phyloP scores from a whole-genome alignment of 2,113 vertebrate species.

The Natator depressus region DNA sequence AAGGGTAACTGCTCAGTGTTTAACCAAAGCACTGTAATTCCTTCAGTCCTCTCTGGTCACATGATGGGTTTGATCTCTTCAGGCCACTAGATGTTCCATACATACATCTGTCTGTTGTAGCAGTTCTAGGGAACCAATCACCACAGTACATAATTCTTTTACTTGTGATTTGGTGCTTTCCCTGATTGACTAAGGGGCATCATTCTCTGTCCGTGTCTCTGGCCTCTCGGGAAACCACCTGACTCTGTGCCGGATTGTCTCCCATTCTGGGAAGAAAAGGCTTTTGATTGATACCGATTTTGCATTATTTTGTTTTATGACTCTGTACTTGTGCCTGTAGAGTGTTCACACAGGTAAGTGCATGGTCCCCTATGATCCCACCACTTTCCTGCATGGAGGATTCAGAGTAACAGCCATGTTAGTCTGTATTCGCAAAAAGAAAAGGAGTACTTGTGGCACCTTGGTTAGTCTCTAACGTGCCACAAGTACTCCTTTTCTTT shows the following conservation, averaged over 20 bases:
- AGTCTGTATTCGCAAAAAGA: no score
- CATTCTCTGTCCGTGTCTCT: background rate
- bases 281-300: background rate
- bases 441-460: no score
- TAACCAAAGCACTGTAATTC: background rate
- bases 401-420: no score
- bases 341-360: background rate
- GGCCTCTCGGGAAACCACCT: background rate
- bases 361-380: no score
- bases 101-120: background rate
- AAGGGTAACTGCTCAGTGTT: background rate
- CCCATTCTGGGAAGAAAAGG: background rate
- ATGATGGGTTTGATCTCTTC: background rate
- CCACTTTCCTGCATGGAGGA: background rate
- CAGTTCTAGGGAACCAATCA: background rate
- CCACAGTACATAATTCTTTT: background rate
- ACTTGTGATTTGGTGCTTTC: background rate
- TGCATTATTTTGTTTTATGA: background rate
- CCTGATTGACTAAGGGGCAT: background rate
- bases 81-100: background rate
- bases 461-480: no score
- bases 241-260: background rate
- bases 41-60: background rate
- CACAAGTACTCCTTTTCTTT: no score
- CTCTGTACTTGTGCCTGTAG: background rate